phyloP scores from a whole-genome alignment of 2,888 invertebrate genomes.

The Agrilus cyanescens region DNA sequence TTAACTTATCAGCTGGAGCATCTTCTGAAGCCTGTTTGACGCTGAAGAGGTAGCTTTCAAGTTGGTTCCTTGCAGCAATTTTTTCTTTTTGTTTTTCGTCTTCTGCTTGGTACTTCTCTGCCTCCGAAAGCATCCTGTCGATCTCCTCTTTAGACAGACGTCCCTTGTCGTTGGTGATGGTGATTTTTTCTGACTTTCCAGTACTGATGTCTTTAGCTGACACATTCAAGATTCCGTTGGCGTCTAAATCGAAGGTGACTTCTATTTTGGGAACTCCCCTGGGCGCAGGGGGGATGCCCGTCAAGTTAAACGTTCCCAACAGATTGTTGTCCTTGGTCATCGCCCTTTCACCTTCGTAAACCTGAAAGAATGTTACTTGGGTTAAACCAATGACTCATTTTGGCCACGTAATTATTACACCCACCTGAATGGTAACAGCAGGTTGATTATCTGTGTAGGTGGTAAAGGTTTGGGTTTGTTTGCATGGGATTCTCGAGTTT shows the following conservation, averaged over 20 bases:
- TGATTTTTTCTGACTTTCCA: conserved; percentile 68
- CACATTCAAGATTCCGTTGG: conserved; percentile 78
- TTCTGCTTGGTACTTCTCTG: conserved; percentile 65
- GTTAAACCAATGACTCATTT: neutral
- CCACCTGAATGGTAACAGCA: conserved; percentile 69
- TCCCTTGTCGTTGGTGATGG: conserved; percentile 79
- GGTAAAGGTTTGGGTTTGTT: conserved; percentile 69
- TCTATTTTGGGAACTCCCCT: conserved; percentile 67
- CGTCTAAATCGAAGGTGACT: conserved; percentile 78
- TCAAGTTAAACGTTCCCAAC: conserved; percentile 67
- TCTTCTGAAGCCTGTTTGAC: conserved; percentile 58
- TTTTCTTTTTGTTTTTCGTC: conserved; percentile 59
- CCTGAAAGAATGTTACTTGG: conserved; percentile 29
- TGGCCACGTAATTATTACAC: neutral
- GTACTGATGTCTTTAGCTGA: conserved; percentile 68
- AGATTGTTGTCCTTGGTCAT: conserved; percentile 88
- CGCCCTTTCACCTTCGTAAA: conserved; percentile 77
- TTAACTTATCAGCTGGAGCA: conserved; percentile 51
- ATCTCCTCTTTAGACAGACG: conserved; percentile 77
- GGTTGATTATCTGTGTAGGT: conserved; percentile 90
- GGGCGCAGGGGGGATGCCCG: conserved; percentile 77
- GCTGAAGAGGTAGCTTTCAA: conserved; percentile 66
- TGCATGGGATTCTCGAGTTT: conserved; percentile 69
- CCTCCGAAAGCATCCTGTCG: conserved; percentile 71
- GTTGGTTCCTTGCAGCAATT: conserved; percentile 59